Conservation (phyloP, 1,140 invertebrate species). For the Zaprionus inermis region DNA sequence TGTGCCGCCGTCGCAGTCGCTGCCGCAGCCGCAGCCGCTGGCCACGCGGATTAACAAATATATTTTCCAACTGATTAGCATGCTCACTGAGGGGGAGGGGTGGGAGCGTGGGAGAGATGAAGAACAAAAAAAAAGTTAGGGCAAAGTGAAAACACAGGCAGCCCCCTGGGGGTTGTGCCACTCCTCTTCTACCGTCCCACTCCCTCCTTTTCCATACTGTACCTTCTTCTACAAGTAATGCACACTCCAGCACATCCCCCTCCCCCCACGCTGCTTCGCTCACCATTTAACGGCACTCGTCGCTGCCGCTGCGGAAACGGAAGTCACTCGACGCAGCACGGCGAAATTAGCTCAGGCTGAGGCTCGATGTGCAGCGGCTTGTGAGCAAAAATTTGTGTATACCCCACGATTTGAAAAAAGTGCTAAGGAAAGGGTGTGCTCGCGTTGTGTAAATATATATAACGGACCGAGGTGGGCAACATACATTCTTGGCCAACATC, state of each 20-base stretch:
- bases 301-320: constrained; percentile 62
- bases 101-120: neutral
- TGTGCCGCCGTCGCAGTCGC: neutral
- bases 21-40: constrained; percentile 19
- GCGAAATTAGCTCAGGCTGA: constrained; percentile 53
- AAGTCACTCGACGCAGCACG: constrained; percentile 63
- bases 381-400: constrained; percentile 12
- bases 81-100: constrained; percentile 7
- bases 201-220: neutral
- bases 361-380: constrained; percentile 53
- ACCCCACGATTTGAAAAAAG: too few species aligned
- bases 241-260: neutral
- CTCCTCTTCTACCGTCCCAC: neutral
- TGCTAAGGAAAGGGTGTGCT: too few species aligned
- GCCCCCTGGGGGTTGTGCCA: neutral
- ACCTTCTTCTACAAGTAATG: neutral
- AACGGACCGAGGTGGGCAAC: too few species aligned
- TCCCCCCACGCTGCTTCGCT: neutral
- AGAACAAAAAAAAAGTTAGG: neutral
- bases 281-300: constrained; percentile 14
- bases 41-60: constrained; percentile 61
- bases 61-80: constrained; percentile 66
- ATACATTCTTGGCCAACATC: too few species aligned
- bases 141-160: neutral
- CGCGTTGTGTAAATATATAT: too few species aligned